Evolutionary conservation across 2,888 invertebrate genomes (phyloP), one percentile per base, ranked within the genome.

Genomic region (Amblyjoppa fuscipennis): DNA sequence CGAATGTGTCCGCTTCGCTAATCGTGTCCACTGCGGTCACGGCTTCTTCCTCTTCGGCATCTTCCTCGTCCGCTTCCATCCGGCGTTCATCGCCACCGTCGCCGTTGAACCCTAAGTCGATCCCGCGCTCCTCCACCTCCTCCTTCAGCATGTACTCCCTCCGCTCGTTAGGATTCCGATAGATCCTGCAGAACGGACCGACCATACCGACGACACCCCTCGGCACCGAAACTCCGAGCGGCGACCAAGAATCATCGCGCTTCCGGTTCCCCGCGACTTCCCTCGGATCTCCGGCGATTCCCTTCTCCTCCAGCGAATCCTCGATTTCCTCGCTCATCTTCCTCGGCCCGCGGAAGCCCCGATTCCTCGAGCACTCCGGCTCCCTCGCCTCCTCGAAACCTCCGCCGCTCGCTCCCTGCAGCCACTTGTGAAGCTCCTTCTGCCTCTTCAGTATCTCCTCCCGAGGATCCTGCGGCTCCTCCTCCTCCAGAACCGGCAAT

Each of bases 151-250:
- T 91, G 61, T 90, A 92, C 56, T 92, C 92, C 34, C 91, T 83
- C 7, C 88, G 87, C 80, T 93, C 92, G 84, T 91, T 90, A 1
- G 92, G 91, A 51, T 92, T 90, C 34, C 84, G 88, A 59, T 90
- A 91, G 9, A 91, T 89, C 4, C 91, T 84, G 59, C 86, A 83
- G 56, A 93, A 93, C 0, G 93, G 93, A 0, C 92, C 93, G 0
- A 93, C 93, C 56, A 93, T 89, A 2, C 93, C 93, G 9, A 93
- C 90, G 28, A 93, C 88, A 1, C 93, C 93, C 25, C 92, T 88
- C 0, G 93, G 92, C 25, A 91, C 59, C 31, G 90, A 88, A 13
- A 87, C 76, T 1, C 73, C 73, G 3, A 79, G 81, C 1, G 81
- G 53, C 0, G 81, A 64, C 85, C 87, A 85, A 51, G 74, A 28